Conservation (phyloP, 2,888 invertebrate species). For the Pandemis heparana region DNA sequence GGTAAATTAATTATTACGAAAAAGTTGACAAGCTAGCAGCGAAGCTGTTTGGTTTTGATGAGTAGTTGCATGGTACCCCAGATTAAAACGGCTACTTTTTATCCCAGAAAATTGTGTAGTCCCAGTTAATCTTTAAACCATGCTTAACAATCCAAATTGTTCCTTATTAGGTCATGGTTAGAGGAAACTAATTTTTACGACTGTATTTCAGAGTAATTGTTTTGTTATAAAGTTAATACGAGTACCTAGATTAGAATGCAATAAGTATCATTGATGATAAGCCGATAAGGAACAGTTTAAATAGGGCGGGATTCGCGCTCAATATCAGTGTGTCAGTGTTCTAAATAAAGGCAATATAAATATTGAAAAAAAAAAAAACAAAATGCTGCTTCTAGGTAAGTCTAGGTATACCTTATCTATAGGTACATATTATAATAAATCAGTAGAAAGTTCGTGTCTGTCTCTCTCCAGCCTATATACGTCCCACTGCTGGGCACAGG, state of each 20-base stretch:
- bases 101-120: too few species aligned
- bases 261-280: constrained; percentile 22
- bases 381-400: constrained; percentile 15
- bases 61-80: too few species aligned
- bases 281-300: constrained; percentile 27
- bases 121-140: too few species aligned
- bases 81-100: too few species aligned
- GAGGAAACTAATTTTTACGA: not conserved
- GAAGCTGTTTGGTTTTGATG: too few species aligned
- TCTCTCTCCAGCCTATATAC: too few species aligned
- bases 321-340: constrained; percentile 2
- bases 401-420: too few species aligned
- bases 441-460: too few species aligned
- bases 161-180: not conserved
- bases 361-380: not conserved
- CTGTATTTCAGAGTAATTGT: constrained; percentile 19
- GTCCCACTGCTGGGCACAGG: too few species aligned
- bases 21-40: too few species aligned
- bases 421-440: too few species aligned
- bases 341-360: not conserved
- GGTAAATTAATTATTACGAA: too few species aligned
- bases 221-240: not conserved
- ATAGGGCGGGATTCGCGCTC: constrained; percentile 9
- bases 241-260: constrained; percentile 11
- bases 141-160: not conserved